Percentiles rank a stretch among this genome's conserved stretches.
phyloP scores from a whole-genome alignment of 2,113 vertebrate genomes.

The Peromyscus leucopus region DNA sequence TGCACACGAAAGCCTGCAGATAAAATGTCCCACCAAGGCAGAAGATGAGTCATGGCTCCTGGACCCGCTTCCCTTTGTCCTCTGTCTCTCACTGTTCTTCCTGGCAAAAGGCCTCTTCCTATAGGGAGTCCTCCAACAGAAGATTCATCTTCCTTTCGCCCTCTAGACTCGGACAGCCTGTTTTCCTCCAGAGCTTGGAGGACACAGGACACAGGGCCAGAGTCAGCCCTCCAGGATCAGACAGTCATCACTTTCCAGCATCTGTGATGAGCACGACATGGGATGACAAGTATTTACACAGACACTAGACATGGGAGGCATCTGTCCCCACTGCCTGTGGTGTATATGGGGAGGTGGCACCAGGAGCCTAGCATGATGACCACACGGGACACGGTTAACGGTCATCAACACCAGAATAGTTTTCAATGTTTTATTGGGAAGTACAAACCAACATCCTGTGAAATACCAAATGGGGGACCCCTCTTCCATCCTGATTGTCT shows the following conservation, averaged over 20 bases:
- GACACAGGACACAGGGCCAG: conserved; percentile 7
- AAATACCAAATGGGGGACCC: background rate
- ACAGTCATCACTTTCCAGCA: conserved; percentile 53
- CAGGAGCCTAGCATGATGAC: background rate
- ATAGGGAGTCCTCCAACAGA: conserved; percentile 72
- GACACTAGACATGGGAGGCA: background rate
- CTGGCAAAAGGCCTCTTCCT: conserved; percentile 77
- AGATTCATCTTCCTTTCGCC: conserved; percentile 76
- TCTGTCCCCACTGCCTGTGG: background rate
- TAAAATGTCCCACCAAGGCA: conserved; percentile 71
- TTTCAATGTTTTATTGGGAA: background rate
- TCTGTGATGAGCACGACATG: conserved; percentile 34
- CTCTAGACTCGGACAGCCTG: conserved; percentile 29
- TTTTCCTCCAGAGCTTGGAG: conserved; percentile 18
- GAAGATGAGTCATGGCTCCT: conserved; percentile 72
- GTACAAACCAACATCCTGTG: background rate
- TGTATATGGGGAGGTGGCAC: background rate
- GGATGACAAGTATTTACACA: conserved; percentile 55
- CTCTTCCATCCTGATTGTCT: background rate
- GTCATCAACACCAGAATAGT: background rate
- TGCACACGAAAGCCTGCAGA: conserved; percentile 68
- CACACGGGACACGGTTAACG: background rate
- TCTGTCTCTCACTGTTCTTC: conserved; percentile 70
- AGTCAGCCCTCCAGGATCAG: background rate
- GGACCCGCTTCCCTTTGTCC: conserved; percentile 65